These are phyloP conservation scores for Endomychus coccineus DNA, from an alignment of 2,888 invertebrate genomes.

Conservation along the genomic window DNA sequence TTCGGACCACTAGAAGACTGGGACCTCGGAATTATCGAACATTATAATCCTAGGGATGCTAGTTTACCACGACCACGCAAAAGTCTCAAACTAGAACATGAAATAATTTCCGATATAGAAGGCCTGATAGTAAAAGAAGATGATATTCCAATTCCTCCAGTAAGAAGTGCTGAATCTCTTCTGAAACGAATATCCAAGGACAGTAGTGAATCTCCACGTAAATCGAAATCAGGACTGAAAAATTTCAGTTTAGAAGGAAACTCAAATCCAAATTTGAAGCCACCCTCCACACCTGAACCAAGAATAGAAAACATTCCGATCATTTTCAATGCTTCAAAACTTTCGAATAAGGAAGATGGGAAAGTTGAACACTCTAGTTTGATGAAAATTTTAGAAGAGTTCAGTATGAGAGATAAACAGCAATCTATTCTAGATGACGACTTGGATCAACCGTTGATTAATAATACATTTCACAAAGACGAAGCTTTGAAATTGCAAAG, in stretches of 20 bases:
- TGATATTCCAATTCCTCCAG: constrained; percentile 32
- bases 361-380: constrained; percentile 38
- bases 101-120: constrained; percentile 35
- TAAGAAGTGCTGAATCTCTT: constrained; percentile 34
- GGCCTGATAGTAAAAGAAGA: constrained; percentile 34
- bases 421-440: constrained; percentile 12
- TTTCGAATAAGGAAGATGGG: constrained; percentile 28
- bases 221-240: background rate
- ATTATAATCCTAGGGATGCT: constrained; percentile 42
- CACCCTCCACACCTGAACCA: constrained; percentile 32
- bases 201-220: background rate
- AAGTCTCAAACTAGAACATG: constrained; percentile 26
- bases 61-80: constrained; percentile 39
- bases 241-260: background rate
- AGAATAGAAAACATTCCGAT: constrained; percentile 2
- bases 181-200: constrained; percentile 31
- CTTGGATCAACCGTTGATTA: background rate
- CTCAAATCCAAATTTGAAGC: constrained; percentile 23
- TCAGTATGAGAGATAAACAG: constrained; percentile 32
- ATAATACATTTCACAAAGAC: constrained; percentile 5
- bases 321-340: constrained; percentile 4
- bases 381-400: constrained; percentile 39
- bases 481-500: constrained; percentile 4
- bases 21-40: constrained; percentile 45
- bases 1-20: constrained; percentile 47